Conservation (phyloP, 2,113 vertebrate species). For the Globicephala melas region DNA sequence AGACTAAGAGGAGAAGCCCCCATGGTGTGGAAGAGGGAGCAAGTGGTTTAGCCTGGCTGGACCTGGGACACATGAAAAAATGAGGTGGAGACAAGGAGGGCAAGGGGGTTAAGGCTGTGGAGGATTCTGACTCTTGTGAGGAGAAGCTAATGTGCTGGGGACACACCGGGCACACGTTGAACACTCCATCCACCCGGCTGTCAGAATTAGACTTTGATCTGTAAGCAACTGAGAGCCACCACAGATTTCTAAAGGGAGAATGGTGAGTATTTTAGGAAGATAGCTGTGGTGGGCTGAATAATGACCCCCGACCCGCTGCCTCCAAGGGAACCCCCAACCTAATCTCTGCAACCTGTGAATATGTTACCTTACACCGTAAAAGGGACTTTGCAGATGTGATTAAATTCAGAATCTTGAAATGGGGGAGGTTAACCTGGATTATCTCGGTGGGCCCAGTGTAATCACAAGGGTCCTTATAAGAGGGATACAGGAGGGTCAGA, state of each 20-base stretch:
- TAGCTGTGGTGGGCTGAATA: background rate
- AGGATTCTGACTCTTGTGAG: background rate
- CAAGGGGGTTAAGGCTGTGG: background rate
- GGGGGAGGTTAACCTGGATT: background rate
- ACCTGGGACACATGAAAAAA: background rate
- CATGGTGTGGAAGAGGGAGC: accelerated
- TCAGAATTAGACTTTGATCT: background rate
- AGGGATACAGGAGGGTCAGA: background rate
- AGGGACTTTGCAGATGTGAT: background rate
- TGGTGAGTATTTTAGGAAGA: background rate
- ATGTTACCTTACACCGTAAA: background rate
- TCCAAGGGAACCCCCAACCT: background rate
- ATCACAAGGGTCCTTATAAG: background rate
- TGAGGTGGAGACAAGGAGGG: background rate
- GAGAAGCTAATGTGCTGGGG: background rate
- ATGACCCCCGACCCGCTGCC: background rate
- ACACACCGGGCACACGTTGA: background rate
- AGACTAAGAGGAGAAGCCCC: background rate
- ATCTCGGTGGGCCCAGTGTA: background rate
- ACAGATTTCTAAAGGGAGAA: background rate
- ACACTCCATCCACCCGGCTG: background rate
- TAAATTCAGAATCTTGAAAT: background rate
- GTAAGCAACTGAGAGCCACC: background rate
- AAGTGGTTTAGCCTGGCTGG: background rate
- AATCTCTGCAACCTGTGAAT: background rate